These are phyloP conservation scores for Drosophila ananassae DNA, from an alignment of 1,140 invertebrate species.

Conservation along the genomic window DNA sequence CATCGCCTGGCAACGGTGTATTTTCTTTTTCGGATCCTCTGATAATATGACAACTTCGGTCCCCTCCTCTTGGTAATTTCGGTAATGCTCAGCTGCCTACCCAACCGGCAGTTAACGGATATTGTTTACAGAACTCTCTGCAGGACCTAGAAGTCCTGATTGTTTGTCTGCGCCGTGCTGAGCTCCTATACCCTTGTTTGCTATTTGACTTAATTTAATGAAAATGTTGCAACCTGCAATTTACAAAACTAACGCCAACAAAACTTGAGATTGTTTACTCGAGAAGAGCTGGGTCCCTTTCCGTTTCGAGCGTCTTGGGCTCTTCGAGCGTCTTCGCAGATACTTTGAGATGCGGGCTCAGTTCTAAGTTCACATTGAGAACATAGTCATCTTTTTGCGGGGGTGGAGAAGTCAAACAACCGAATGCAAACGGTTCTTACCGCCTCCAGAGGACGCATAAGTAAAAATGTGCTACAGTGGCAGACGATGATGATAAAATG, in stretches of 20 bases:
- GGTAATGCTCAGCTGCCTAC: conserved; percentile 47
- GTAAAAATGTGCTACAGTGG: conserved; percentile 46
- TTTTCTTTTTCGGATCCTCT: conserved; percentile 13
- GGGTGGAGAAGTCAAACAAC: conserved; percentile 62
- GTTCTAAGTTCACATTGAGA: conserved; percentile 67
- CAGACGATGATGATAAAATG: conserved; percentile 30
- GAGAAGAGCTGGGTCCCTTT: conserved; percentile 7
- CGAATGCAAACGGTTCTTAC: conserved; percentile 62
- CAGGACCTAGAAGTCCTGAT: conserved; percentile 41
- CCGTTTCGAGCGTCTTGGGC: conserved; percentile 23
- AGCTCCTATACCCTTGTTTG: conserved; percentile 55
- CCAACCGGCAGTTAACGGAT: conserved; percentile 42
- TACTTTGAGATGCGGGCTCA: conserved; percentile 63
- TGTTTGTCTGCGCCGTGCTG: conserved; percentile 47
- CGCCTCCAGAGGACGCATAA: conserved; percentile 44
- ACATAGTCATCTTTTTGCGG: conserved; percentile 33
- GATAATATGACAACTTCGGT: conserved; percentile 16
- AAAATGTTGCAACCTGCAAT: conserved; percentile 82
- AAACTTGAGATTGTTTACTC: conserved; percentile 74
- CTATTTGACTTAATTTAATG: conserved; percentile 80
- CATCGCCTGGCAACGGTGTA: conserved; percentile 35
- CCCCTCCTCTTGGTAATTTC: conserved; percentile 35
- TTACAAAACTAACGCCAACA: conserved; percentile 71
- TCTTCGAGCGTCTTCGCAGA: not conserved
- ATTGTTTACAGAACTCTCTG: conserved; percentile 53